Evolutionary conservation across 2,797 vertebrate genomes (phyloP).

Genomic region (Benthosema pterotum): DNA sequence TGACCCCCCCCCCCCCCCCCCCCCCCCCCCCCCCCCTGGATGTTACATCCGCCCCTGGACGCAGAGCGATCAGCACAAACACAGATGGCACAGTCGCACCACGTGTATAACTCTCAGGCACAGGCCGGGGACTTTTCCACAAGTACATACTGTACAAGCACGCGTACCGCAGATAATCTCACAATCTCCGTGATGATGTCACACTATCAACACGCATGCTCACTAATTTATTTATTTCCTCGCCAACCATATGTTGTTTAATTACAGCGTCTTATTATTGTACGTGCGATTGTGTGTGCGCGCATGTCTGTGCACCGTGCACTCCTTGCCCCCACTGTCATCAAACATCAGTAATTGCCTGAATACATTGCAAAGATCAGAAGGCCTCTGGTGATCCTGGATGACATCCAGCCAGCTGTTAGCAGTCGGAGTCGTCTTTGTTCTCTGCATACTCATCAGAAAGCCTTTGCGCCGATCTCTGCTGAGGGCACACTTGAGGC

Average conservation of each 20-base stretch:
- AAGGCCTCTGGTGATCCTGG: conserved; percentile 51
- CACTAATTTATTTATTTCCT: not conserved
- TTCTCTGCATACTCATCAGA: conserved; percentile 63
- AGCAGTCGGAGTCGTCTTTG: conserved; percentile 55
- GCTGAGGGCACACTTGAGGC: conserved; percentile 70
- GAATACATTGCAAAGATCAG: conserved; percentile 71
- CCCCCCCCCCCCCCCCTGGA: too few species aligned
- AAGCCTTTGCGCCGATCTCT: conserved; percentile 51
- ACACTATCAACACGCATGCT: not conserved
- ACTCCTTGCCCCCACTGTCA: conserved; percentile 26
- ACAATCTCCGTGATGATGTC: too few species aligned
- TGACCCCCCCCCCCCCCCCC: too few species aligned
- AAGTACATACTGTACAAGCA: too few species aligned
- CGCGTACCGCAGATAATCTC: too few species aligned
- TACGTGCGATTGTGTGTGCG: too few species aligned
- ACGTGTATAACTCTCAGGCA: too few species aligned
- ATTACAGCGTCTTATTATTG: too few species aligned
- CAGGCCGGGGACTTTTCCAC: too few species aligned
- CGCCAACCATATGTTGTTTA: not conserved
- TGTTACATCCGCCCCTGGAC: too few species aligned
- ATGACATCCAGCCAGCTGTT: conserved; percentile 66
- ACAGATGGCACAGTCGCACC: too few species aligned
- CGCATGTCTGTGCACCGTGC: not conserved
- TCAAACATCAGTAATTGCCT: conserved; percentile 61
- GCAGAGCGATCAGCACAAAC: too few species aligned